phyloP scores from a whole-genome alignment of 2,888 invertebrate species.

The Hirtodrosophila alboralis region DNA sequence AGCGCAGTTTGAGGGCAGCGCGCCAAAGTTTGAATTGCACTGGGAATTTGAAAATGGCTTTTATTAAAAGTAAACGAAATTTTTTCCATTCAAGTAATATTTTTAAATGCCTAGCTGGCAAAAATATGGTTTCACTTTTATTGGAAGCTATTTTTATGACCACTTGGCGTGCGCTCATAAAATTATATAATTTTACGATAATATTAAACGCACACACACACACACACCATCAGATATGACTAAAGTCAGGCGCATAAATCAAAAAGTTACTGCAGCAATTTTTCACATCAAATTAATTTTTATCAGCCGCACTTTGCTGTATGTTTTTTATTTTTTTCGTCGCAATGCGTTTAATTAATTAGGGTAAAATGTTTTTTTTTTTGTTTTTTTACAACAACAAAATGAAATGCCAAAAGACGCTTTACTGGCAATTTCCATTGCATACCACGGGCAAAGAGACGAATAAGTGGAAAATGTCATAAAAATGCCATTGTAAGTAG shows the following conservation, averaged over 20 bases:
- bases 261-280: slow-evolving; percentile 49
- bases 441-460: slow-evolving; percentile 46
- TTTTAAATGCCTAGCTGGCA: slow-evolving; percentile 7
- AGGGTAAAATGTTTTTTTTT: slow-evolving; percentile 55
- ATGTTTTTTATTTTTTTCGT: slow-evolving; percentile 37
- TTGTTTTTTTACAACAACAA: slow-evolving; percentile 2
- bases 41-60: slow-evolving; percentile 37
- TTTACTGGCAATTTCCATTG: slow-evolving; percentile 50
- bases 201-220: slow-evolving; percentile 10
- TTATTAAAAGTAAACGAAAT: neutral
- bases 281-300: slow-evolving; percentile 62
- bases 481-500: slow-evolving; percentile 79
- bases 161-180: slow-evolving; percentile 26
- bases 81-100: slow-evolving; percentile 6
- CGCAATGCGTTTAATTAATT: slow-evolving; percentile 67
- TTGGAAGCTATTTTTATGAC: slow-evolving; percentile 29
- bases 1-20: slow-evolving; percentile 35
- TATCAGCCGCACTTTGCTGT: slow-evolving; percentile 50
- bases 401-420: slow-evolving; percentile 32
- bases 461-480: slow-evolving; percentile 68
- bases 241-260: slow-evolving; percentile 41
- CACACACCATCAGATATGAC: slow-evolving; percentile 5
- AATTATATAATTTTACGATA: slow-evolving; percentile 23
- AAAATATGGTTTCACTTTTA: slow-evolving; percentile 32
- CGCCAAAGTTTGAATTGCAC: slow-evolving; percentile 28